phyloP scores from a whole-genome alignment of 2,113 vertebrate species.

The Nyctibius bracteatus region DNA sequence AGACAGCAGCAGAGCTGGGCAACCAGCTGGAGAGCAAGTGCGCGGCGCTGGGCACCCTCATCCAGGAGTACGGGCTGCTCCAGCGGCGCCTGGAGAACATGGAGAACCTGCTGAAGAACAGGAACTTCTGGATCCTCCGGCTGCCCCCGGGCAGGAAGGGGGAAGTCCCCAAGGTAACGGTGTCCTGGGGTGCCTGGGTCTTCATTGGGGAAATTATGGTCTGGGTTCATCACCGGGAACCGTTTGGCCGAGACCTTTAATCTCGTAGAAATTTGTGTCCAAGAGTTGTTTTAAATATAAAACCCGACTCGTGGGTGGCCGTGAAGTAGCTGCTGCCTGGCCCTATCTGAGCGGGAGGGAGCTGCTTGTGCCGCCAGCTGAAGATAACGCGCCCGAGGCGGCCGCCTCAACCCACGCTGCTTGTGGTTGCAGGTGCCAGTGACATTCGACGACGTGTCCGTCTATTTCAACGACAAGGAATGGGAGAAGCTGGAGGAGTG shows the following conservation, averaged over 20 bases:
- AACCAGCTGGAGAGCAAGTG: slow-evolving; percentile 77
- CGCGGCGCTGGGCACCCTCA: slow-evolving; percentile 66
- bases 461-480: slow-evolving; percentile 78
- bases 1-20: slow-evolving; percentile 62
- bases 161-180: slow-evolving; percentile 69
- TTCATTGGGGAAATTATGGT: background rate
- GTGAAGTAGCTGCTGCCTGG: background rate
- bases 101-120: slow-evolving; percentile 74
- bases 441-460: slow-evolving; percentile 76
- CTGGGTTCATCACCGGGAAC: background rate
- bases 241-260: background rate
- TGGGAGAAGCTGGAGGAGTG: slow-evolving; percentile 81
- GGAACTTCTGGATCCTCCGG: slow-evolving; percentile 76
- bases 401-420: background rate
- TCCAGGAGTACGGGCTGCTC: slow-evolving; percentile 76
- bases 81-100: slow-evolving; percentile 73
- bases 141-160: slow-evolving; percentile 67
- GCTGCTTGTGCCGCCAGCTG: background rate
- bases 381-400: background rate
- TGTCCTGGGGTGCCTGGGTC: background rate
- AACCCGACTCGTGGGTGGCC: rapidly evolving
- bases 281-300: background rate
- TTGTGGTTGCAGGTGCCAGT: slow-evolving; percentile 73
- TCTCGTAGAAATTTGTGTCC: rapidly evolving
- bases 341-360: background rate